Conservation (phyloP, 2,797 vertebrate genomes). For the Anomalospiza imberbis region DNA sequence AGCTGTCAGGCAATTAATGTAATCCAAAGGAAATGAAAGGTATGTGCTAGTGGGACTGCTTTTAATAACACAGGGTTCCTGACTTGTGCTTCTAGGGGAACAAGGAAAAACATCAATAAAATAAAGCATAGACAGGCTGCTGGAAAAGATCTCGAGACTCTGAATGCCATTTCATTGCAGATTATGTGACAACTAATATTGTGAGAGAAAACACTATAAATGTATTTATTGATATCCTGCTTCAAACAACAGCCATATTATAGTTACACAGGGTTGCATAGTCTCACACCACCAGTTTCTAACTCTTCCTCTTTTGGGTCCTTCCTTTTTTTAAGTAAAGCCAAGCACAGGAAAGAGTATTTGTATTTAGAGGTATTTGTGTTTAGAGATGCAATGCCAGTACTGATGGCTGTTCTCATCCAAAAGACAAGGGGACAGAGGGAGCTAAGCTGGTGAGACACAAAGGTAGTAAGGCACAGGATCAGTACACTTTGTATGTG, state of each 20-base stretch:
- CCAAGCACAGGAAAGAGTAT: not conserved
- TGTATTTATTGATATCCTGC: not conserved
- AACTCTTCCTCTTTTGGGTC: not conserved
- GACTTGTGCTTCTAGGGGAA: constrained; percentile 55
- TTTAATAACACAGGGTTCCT: constrained; percentile 71
- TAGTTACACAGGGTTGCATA: not conserved
- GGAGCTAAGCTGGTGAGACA: not conserved
- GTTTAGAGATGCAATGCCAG: not conserved
- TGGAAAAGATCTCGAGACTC: not conserved
- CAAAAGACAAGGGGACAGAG: not conserved
- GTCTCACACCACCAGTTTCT: not conserved
- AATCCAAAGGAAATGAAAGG: constrained; percentile 77
- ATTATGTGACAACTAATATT: constrained; percentile 15
- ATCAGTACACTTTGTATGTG: not conserved
- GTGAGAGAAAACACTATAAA: constrained; percentile 35
- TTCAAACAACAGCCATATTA: not conserved
- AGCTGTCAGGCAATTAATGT: constrained; percentile 79
- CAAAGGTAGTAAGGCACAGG: not conserved
- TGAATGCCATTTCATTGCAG: constrained; percentile 40
- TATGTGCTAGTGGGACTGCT: constrained; percentile 63
- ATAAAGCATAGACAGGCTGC: not conserved
- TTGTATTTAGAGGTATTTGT: not conserved
- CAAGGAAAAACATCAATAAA: not conserved
- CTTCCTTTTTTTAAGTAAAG: not conserved
- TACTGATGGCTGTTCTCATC: not conserved